Evolutionary conservation across 2,797 vertebrate species (phyloP).

Genomic region (Urosaurus nigricauda): DNA sequence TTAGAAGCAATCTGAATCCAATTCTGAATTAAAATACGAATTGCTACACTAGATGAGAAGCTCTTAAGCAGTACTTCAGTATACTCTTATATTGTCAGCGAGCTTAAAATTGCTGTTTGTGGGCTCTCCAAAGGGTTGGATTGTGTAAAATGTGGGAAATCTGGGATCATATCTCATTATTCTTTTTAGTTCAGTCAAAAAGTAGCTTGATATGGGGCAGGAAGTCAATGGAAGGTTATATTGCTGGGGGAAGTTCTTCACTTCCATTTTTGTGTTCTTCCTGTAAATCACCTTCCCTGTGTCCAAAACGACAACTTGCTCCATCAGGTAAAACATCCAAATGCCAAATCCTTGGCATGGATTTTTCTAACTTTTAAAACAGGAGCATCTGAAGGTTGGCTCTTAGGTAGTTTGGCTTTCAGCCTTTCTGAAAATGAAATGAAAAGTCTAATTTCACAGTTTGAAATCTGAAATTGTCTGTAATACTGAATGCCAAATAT

Average conservation of each 20-base stretch:
- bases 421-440: not conserved
- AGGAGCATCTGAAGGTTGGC: not conserved
- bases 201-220: not conserved
- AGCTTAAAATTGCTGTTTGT: not conserved
- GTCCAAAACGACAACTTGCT: not conserved
- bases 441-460: not conserved
- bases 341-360: not conserved
- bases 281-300: slow-evolving; percentile 12
- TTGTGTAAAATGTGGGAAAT: not conserved
- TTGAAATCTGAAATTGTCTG: not conserved
- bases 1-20: not conserved
- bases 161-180: not conserved
- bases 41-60: not conserved
- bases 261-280: not conserved
- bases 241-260: not conserved
- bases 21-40: not conserved
- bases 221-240: not conserved
- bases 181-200: not conserved
- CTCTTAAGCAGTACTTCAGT: not conserved
- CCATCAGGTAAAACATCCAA: not conserved
- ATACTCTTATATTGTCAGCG: not conserved
- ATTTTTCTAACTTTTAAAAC: not conserved
- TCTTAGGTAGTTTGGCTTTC: not conserved
- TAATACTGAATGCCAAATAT: slow-evolving; percentile 26
- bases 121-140: not conserved